Percentiles rank a stretch among this genome's conserved stretches.
Conservation (phyloP, 2,888 invertebrate genomes). For the Dendrolimus pini region DNA sequence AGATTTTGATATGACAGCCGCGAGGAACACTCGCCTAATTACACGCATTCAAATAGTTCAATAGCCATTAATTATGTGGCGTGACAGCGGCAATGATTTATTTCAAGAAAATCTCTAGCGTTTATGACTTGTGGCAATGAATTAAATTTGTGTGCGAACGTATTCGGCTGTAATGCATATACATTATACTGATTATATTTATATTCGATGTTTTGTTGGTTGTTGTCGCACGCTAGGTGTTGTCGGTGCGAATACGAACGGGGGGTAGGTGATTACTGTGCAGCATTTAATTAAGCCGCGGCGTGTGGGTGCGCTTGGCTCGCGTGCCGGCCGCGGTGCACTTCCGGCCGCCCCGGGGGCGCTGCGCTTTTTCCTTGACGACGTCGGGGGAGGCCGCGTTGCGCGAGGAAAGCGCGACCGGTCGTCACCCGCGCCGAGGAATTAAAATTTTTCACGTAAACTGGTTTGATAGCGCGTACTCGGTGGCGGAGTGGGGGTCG, state of each 20-base stretch:
- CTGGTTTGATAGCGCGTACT: slow-evolving; percentile 73
- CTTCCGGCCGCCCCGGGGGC: slow-evolving; percentile 66
- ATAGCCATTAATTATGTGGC: background rate
- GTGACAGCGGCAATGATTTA: background rate
- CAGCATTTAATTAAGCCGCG: slow-evolving; percentile 68
- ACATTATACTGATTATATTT: background rate
- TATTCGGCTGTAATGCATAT: background rate
- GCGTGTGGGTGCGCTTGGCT: slow-evolving; percentile 60
- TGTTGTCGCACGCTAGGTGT: slow-evolving; percentile 4
- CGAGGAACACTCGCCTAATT: background rate
- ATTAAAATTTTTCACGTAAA: slow-evolving; percentile 75
- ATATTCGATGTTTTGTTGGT: background rate
- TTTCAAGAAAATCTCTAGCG: background rate
- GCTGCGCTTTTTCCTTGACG: slow-evolving; percentile 67
- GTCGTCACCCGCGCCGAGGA: slow-evolving; percentile 66
- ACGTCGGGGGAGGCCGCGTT: slow-evolving; percentile 39
- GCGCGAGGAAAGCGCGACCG: slow-evolving; percentile 66
- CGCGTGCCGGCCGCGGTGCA: slow-evolving; percentile 68
- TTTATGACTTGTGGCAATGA: too few relatives aligned
- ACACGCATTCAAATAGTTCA: background rate
- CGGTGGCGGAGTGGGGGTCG: slow-evolving; percentile 63
- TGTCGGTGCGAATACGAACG: slow-evolving; percentile 11
- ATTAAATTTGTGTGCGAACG: background rate
- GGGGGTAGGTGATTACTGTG: slow-evolving; percentile 60
- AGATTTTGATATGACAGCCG: background rate